Evolutionary conservation across 2,888 invertebrate species (phyloP), one percentile per base, ranked within the genome.

Genomic region (Colostygia pectinataria): DNA sequence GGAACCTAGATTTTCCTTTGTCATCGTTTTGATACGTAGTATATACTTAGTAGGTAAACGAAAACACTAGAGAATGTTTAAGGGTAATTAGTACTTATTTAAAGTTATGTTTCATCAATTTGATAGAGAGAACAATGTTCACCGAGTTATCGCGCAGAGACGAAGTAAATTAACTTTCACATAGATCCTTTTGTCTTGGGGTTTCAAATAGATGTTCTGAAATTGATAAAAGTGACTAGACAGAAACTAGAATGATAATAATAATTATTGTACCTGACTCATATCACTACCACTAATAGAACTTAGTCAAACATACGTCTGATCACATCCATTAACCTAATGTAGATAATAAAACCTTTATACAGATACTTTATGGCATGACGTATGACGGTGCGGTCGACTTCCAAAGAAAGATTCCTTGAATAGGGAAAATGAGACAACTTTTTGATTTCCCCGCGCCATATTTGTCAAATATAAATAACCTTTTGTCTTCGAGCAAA

Each of bases 321-420:
- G 75, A 78, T 79, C 73, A 71, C 68, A 71, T 78, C 79, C 80
- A 83, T 87, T 83, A 82, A 75, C 66, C 77, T 85, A 86, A 85
- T 86, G 80, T 73, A 63, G 65, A 71, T 72, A 76, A 82, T 86
- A 85, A 86, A 86, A 83, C 81, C 83, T 83, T 86, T 84, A 83
- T 84, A 75, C 72, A 72, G 73, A 77, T 74, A 71, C 68, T 83
- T 84, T 83, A 86, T 80, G 80, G 74, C 77, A 84, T 78, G 80
- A 77, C 77, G 68, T 77, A 84, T 78, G 80, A 77, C 77, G 68
- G 73, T 66, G 68, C 71, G 71, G 72, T 71, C 69, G 66, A 66
- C 66, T 63, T 59, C 67, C 66, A 61, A 67, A 61, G 65, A 66
- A 76, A 74, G 53, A 71, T 51, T 41, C 37, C 45, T 32, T 38